Conservation (phyloP, 1,140 invertebrate genomes). For the Ips nitidus region DNA sequence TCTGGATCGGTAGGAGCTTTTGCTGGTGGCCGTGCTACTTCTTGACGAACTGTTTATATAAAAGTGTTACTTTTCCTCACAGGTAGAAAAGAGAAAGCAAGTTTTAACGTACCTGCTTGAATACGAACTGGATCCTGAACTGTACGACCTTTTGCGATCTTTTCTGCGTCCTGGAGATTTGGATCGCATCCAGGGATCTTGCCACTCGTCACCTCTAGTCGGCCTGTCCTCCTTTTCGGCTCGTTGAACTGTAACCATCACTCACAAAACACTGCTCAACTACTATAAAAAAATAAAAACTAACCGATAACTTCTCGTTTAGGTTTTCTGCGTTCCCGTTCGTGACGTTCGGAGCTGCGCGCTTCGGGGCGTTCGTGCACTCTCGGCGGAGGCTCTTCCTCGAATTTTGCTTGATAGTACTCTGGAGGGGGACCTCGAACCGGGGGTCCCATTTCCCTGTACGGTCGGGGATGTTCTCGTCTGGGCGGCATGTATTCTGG, state of each 20-base stretch:
- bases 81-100: not conserved
- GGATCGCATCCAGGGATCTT: slow-evolving; percentile 87
- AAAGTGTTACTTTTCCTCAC: slow-evolving; percentile 5
- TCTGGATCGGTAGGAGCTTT: slow-evolving; percentile 47
- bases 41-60: slow-evolving; percentile 44
- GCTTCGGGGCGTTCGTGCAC: slow-evolving; percentile 14
- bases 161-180: slow-evolving; percentile 63
- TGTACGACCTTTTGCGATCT: slow-evolving; percentile 63
- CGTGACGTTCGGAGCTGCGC: slow-evolving; percentile 49
- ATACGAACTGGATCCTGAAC: slow-evolving; percentile 75
- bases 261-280: not conserved
- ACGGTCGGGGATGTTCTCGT: slow-evolving; percentile 47
- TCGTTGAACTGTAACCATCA: slow-evolving; percentile 55
- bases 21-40: slow-evolving; percentile 51
- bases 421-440: slow-evolving; percentile 44
- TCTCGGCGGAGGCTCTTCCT: slow-evolving; percentile 39
- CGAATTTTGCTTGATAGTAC: slow-evolving; percentile 49
- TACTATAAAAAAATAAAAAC: not conserved
- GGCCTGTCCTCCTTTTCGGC: slow-evolving; percentile 53
- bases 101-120: slow-evolving; percentile 65
- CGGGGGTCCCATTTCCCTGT: slow-evolving; percentile 47
- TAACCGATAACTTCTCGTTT: slow-evolving; percentile 72
- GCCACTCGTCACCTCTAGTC: slow-evolving; percentile 81
- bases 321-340: slow-evolving; percentile 57
- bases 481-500: slow-evolving; percentile 45